Base-by-base conservation (phyloP, 2,113 vertebrate genomes). In the Poeciliopsis occidentalis region DNA sequence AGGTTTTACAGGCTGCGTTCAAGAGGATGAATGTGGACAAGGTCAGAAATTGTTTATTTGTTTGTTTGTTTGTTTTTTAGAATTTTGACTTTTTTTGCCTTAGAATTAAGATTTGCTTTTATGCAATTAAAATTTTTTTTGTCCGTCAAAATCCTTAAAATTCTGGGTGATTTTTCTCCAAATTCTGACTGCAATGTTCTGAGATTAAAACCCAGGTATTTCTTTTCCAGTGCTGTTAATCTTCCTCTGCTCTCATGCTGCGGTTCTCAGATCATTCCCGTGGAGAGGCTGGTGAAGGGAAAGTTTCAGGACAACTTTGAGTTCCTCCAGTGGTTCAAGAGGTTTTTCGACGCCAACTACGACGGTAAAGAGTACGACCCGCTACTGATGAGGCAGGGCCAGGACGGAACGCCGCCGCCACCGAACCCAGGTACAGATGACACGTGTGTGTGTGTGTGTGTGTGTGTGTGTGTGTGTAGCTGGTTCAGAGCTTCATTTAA, bases 311-410 rank as follows among this genome's bases (percentile, higher is more conserved):
- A 99, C 94, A 98, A 99, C 90, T 99, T 99, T 82, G 98, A 99
- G 92, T 99, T 99, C 92, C 96, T 99, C 83, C 98, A 99, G 90
- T 99, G 98, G 97, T 99, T 98, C 83, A 99, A 99, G 93, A 99
- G 97, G 84, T 97, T 99, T 85, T 99, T 99, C 12, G 96, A 97
- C 0, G 97, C 98, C 81, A 99, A 99, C 95, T 99, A 98, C 5
- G 97, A 99, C 0, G 97, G 97, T 80, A 98, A 98, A 93, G 98
- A 98, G 65, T 99, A 98, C 79, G 98, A 99, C 94, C 97, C 97
- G 0, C 68, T 96, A 68, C 90, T 95, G 90, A 95, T 94, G 0
- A 94, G 97, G 75, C 98, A 99, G 91, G 97, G 96, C 84, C 96
- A 96, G 83, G 97, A 98, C n/a, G 90, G 89, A 84, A 92, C 94